Base-by-base conservation (phyloP, 2,113 vertebrate genomes). In the Dascyllus trimaculatus region DNA sequence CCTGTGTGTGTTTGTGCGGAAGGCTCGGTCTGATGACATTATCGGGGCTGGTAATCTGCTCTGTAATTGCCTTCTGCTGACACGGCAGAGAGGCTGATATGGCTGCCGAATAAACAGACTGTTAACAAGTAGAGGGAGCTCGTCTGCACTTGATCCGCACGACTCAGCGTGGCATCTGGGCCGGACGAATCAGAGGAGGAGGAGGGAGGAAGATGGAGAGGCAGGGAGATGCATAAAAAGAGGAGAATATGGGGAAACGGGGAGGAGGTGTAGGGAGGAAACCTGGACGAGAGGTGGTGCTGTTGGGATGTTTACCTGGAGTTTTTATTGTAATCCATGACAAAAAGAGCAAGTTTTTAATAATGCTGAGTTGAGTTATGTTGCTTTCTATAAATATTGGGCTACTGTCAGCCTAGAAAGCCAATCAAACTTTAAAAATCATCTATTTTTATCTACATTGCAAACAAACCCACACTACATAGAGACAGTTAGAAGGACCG, bases 1-100 rank as follows among this genome's bases (percentile, higher is more conserved):
- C 4, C n/a, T 14, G 46, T 64, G 49, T 49, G 35, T 65, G 11
- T 54, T 22, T 70, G 54, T 66, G 48, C 32, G 9, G 32, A 35
- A 61, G 75, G 53, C 72, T 40, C 32, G 43, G 80, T 79, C 79
- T 78, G 85, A 84, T 85, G 87, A 86, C 85, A 85, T 82, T 85
- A 89, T 85, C 77, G 52, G 62, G 43, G 58, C 14, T 48, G 76
- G 74, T 90, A 82, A 90, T 90, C 89, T 89, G 71, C 65, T 73
- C 78, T 78, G 85, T 89, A 90, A 86, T 85, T 88, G 86, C 71
- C 73, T 77, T 81, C 78, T 84, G 87, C 85, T 85, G 89, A 87
- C 79, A 81, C 57, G 14, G 84, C 75, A 66, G 51, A 4, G 66
- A 73, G 63, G 71, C 75, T 68, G 88, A 83, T 73, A 67, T 22